phyloP scores from a whole-genome alignment of 2,797 vertebrate species.

The Rhinatrema bivittatum region DNA sequence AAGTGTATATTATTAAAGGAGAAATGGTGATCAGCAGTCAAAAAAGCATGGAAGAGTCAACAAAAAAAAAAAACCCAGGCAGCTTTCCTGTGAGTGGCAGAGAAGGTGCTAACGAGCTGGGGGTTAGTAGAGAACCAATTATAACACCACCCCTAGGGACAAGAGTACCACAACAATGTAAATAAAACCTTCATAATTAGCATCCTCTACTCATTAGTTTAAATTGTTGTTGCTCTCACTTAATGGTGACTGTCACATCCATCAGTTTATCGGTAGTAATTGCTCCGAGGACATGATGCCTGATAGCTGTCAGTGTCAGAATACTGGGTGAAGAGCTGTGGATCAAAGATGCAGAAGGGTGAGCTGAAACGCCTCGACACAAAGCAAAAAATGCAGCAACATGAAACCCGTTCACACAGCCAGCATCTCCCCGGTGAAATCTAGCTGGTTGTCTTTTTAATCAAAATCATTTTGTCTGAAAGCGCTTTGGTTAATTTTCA shows the following conservation, averaged over 20 bases:
- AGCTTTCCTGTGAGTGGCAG: too few species aligned
- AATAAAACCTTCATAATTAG: too few species aligned
- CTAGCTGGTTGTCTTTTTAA: too few species aligned
- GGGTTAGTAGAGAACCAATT: neutral
- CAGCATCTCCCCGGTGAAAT: too few species aligned
- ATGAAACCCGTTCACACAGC: too few species aligned
- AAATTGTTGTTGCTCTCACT: constrained; percentile 60
- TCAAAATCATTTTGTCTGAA: too few species aligned
- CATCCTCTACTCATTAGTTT: too few species aligned
- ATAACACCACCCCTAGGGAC: neutral
- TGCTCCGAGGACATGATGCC: constrained; percentile 90
- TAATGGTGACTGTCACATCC: constrained; percentile 91
- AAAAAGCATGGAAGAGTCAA: neutral
- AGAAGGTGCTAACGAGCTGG: too few species aligned
- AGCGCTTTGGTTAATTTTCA: too few species aligned
- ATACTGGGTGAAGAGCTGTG: constrained; percentile 87
- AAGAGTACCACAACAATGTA: neutral
- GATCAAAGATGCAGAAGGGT: constrained; percentile 4
- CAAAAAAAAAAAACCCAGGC: too few species aligned
- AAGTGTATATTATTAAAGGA: too few species aligned
- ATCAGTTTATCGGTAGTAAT: constrained; percentile 90
- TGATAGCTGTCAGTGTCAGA: constrained; percentile 87
- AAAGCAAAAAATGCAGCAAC: too few species aligned
- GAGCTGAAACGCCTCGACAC: neutral
- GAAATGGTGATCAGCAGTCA: neutral